A percentile compares a stretch with the other conserved stretches of the same genome.
These are phyloP conservation scores for Poeciliopsis turneri DNA, from an alignment of 2,797 vertebrate species.

Conservation along the genomic window DNA sequence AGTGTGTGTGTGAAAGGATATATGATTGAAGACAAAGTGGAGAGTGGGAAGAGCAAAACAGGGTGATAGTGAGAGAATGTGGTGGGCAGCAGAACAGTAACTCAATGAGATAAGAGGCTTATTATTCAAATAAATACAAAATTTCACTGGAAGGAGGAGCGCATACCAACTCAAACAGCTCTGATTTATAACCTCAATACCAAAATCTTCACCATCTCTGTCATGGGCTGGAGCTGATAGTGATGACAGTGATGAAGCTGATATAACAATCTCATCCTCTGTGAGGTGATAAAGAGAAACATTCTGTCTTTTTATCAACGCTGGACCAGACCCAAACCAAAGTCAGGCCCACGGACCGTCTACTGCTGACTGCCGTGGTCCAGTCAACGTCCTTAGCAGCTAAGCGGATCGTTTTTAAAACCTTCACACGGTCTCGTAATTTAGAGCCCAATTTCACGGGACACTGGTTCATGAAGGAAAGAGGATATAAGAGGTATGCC, in stretches of 20 bases:
- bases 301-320: conserved; percentile 27
- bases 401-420: conserved; percentile 62
- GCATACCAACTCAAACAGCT: conserved; percentile 33
- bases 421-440: conserved; percentile 79
- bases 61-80: conserved; percentile 39
- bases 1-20: conserved; percentile 10
- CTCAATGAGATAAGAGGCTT: conserved; percentile 65
- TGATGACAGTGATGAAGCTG: conserved; percentile 51
- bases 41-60: conserved; percentile 25
- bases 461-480: conserved; percentile 88
- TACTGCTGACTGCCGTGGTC: conserved; percentile 51
- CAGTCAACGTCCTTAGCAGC: conserved; percentile 52
- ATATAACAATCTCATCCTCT: conserved; percentile 43
- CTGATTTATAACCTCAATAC: conserved; percentile 60
- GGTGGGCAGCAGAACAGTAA: conserved; percentile 52
- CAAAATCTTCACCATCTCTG: conserved; percentile 58
- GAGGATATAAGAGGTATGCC: conserved; percentile 70
- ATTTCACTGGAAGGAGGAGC: conserved; percentile 28
- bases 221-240: conserved; percentile 52
- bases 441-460: conserved; percentile 94
- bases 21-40: conserved; percentile 47
- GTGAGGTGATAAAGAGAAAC: conserved; percentile 41
- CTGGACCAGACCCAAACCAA: conserved; percentile 23
- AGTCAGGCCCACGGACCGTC: conserved; percentile 28
- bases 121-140: conserved; percentile 71